Evolutionary conservation across 2,888 invertebrate genomes (phyloP).

Genomic region (Leucoptera coffeella): DNA sequence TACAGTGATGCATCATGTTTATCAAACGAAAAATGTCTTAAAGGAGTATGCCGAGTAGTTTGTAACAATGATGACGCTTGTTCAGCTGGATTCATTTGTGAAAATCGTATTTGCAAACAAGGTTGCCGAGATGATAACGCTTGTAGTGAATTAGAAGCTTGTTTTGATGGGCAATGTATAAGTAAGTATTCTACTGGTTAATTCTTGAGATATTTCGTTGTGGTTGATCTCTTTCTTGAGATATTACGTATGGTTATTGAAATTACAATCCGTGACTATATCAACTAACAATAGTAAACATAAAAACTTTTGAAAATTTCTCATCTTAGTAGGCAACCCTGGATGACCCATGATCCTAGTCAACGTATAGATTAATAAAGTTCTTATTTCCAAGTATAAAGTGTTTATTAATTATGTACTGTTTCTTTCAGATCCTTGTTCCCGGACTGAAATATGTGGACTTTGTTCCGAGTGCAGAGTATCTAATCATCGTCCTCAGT

Average conservation of each 20-base stretch:
- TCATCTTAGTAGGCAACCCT: no score
- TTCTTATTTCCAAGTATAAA: not conserved
- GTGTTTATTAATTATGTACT: no score
- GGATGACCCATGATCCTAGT: no score
- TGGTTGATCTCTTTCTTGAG: no score
- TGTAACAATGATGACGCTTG: constrained; percentile 85
- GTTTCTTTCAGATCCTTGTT: constrained; percentile 65
- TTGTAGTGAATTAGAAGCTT: constrained; percentile 70
- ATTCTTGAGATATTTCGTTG: not conserved
- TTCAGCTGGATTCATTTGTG: constrained; percentile 76
- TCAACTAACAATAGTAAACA: no score
- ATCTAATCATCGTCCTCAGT: constrained; percentile 77
- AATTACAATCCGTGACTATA: no score
- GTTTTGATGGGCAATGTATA: constrained; percentile 75
- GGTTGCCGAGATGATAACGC: constrained; percentile 82
- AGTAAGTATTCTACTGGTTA: constrained; percentile 27
- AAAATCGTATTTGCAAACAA: constrained; percentile 76
- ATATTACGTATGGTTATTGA: no score
- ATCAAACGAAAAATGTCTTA: constrained; percentile 79
- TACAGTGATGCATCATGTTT: constrained; percentile 74
- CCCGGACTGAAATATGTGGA: constrained; percentile 67
- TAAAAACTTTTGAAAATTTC: no score
- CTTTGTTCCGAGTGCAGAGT: constrained; percentile 79
- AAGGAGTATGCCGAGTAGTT: constrained; percentile 74
- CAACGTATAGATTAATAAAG: not conserved